Percentiles rank a stretch among this genome's conserved stretches.
Evolutionary conservation across 2,888 invertebrate genomes (phyloP).

Genomic region (Mesoligia furuncula): DNA sequence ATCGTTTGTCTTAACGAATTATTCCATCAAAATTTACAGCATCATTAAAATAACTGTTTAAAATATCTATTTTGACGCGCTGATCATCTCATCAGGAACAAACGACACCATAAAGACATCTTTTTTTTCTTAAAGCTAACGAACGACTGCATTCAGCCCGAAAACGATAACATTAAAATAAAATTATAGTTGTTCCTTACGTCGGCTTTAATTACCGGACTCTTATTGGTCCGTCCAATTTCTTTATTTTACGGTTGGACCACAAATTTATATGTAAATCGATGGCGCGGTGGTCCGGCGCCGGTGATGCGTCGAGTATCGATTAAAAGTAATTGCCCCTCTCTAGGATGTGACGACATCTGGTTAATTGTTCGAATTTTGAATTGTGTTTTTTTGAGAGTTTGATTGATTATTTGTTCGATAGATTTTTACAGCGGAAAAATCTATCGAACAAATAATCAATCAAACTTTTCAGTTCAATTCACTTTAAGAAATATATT

Average conservation of each 20-base stretch:
- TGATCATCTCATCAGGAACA: conserved; percentile 63
- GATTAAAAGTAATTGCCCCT: conserved; percentile 78
- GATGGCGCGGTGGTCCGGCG: conserved; percentile 84
- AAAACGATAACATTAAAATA: conserved; percentile 82
- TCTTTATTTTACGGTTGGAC: conserved; percentile 89
- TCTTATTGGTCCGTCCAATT: conserved; percentile 85
- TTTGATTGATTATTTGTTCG: not conserved
- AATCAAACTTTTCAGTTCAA: not conserved
- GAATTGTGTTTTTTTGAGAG: conserved; percentile 13
- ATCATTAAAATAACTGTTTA: conserved; percentile 52
- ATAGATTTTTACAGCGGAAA: too few species aligned
- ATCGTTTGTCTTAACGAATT: conserved; percentile 48
- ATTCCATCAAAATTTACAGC: conserved; percentile 60
- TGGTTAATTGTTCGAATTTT: conserved; percentile 58
- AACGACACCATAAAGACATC: conserved; percentile 68
- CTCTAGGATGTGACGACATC: conserved; percentile 70
- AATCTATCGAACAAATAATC: too few species aligned
- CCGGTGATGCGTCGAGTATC: conserved; percentile 73
- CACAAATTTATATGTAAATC: conserved; percentile 90
- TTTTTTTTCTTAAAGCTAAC: conserved; percentile 69
- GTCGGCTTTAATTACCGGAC: conserved; percentile 83
- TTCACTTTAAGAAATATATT: not conserved
- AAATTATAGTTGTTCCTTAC: conserved; percentile 83
- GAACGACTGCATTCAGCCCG: conserved; percentile 68
- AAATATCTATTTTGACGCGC: conserved; percentile 66